Percentiles rank a stretch among this genome's conserved stretches.
These are phyloP conservation scores for Pocillopora verrucosa DNA, from an alignment of 64 coral and sea anemone genomes.

Conservation along the genomic window DNA sequence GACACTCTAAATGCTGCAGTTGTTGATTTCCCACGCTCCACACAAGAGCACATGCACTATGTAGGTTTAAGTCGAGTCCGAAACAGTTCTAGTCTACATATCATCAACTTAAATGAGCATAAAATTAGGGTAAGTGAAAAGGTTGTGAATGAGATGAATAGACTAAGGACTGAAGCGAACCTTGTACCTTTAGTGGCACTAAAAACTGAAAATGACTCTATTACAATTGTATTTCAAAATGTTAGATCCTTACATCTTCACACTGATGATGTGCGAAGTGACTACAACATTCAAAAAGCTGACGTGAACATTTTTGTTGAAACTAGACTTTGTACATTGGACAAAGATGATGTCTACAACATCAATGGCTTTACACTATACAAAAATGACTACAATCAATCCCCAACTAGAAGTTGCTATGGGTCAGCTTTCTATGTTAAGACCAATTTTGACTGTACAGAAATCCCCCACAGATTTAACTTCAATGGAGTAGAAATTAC, in stretches of 20 bases:
- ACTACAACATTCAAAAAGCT: constrained; percentile 21
- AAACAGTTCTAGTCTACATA: constrained; percentile 39
- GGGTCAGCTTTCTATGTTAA: constrained; percentile 34
- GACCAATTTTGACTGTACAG: neutral
- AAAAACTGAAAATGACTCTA: neutral
- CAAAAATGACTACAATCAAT: constrained; percentile 54
- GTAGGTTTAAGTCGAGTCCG: constrained; percentile 24
- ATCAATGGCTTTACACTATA: constrained; percentile 7
- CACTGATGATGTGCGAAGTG: neutral
- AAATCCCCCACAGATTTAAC: constrained; percentile 38
- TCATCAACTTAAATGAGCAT: constrained; percentile 30
- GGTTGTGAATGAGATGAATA: constrained; percentile 17
- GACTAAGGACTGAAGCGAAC: constrained; percentile 17
- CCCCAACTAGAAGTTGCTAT: constrained; percentile 32
- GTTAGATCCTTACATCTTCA: constrained; percentile 1
- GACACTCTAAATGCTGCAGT: constrained; percentile 29
- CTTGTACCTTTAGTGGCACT: neutral
- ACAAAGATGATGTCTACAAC: constrained; percentile 29
- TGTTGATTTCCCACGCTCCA: constrained; percentile 17
- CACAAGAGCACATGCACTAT: constrained; percentile 22
- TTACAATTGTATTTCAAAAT: constrained; percentile 34
- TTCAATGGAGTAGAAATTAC: constrained; percentile 44
- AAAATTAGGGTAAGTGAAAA: constrained; percentile 12
- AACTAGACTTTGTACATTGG: constrained; percentile 27
- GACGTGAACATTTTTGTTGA: constrained; percentile 47